Conservation (phyloP, 2,113 vertebrate species). For the Notarius quadriscutis region DNA sequence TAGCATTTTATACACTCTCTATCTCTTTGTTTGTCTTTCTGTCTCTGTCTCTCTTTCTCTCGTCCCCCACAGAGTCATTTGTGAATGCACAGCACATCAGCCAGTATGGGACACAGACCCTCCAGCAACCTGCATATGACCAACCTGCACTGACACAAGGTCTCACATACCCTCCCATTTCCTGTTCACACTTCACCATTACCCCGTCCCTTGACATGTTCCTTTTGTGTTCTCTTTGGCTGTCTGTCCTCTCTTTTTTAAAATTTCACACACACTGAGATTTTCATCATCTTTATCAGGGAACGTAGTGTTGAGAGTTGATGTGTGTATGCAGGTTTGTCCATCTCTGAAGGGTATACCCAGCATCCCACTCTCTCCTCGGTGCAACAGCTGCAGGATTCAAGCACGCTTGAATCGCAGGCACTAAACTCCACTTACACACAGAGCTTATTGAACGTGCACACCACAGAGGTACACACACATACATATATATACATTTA, state of each 20-base stretch:
- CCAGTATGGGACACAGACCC: constrained; percentile 80
- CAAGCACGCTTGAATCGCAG: constrained; percentile 95
- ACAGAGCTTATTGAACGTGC: constrained; percentile 83
- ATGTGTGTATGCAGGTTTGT: constrained; percentile 76
- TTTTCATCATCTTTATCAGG: background rate
- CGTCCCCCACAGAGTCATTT: constrained; percentile 78
- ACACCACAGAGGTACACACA: constrained; percentile 72
- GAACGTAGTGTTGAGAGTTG: background rate
- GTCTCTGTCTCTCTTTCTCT: constrained; percentile 6
- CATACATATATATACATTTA: background rate
- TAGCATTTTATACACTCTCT: background rate
- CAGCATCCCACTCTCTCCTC: constrained; percentile 83
- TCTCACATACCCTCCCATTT: constrained; percentile 48
- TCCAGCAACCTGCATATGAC: constrained; percentile 85
- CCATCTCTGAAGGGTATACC: constrained; percentile 85
- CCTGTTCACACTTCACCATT: background rate
- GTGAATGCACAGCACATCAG: constrained; percentile 84
- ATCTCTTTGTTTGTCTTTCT: background rate
- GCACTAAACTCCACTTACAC: constrained; percentile 90
- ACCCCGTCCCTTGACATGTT: background rate
- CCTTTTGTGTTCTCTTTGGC: background rate
- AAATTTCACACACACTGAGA: background rate
- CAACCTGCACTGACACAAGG: constrained; percentile 88
- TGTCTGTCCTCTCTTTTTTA: background rate
- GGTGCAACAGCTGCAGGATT: constrained; percentile 96